A percentile compares a stretch with the other conserved stretches of the same genome.
Evolutionary conservation across 2,797 vertebrate species (phyloP).

Genomic region (Prionace glauca): DNA sequence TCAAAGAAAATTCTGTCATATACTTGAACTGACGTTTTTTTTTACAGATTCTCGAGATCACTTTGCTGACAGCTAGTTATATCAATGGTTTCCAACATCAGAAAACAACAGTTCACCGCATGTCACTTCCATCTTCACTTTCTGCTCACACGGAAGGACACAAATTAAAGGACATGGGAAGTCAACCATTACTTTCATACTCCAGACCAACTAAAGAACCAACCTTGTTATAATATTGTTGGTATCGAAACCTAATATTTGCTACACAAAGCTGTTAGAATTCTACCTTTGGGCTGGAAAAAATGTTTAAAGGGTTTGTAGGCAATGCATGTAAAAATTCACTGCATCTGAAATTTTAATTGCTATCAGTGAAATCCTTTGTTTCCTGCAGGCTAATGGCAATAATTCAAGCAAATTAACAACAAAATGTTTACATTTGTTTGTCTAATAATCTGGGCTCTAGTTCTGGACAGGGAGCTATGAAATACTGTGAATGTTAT

Average conservation of each 20-base stretch:
- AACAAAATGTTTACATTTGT: neutral
- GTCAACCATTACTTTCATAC: constrained; percentile 63
- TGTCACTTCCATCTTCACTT: constrained; percentile 79
- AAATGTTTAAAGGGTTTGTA: neutral
- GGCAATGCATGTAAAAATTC: neutral
- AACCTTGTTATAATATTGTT: constrained; percentile 71
- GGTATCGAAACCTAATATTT: neutral
- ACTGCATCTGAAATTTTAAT: neutral
- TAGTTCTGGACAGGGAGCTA: neutral
- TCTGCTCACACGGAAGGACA: constrained; percentile 61
- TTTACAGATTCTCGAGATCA: constrained; percentile 83
- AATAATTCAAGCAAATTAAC: neutral
- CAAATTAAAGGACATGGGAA: constrained; percentile 67
- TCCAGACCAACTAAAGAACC: constrained; percentile 80
- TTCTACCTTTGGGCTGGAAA: neutral
- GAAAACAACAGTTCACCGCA: constrained; percentile 79
- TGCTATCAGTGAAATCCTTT: neutral
- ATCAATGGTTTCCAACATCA: constrained; percentile 86
- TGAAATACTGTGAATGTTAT: neutral
- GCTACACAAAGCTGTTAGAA: neutral
- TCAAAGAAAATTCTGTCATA: neutral
- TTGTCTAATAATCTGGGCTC: neutral
- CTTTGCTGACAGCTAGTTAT: constrained; percentile 84
- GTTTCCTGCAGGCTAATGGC: neutral
- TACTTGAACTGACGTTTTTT: constrained; percentile 42